Evolutionary conservation across 2,113 vertebrate genomes (phyloP).

Genomic region (Gopherus flavomarginatus): DNA sequence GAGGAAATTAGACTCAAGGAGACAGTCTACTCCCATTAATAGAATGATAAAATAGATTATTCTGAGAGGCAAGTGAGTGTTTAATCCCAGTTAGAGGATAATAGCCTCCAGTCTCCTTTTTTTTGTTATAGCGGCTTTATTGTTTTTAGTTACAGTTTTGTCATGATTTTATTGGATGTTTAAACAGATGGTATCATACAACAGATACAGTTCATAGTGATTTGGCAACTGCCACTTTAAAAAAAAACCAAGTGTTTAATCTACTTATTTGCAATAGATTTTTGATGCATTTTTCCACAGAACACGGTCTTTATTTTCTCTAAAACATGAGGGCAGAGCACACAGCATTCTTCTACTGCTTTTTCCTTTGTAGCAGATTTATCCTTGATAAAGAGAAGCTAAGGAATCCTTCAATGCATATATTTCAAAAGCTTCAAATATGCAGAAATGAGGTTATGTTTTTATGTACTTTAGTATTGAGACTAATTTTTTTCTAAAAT

Average conservation of each 20-base stretch:
- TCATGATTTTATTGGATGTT: neutral
- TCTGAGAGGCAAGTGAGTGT: neutral
- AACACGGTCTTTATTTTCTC: neutral
- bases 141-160: neutral
- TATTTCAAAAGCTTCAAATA: slow-evolving; percentile 3
- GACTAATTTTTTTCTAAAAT: neutral
- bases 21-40: neutral
- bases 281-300: neutral
- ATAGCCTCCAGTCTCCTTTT: neutral
- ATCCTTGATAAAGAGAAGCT: neutral
- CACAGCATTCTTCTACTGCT: neutral
- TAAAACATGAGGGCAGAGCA: neutral
- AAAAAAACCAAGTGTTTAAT: neutral
- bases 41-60: neutral
- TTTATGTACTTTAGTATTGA: neutral
- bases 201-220: neutral
- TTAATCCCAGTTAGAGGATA: neutral
- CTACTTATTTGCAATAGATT: neutral
- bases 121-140: neutral
- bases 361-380: neutral
- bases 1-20: neutral
- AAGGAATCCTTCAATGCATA: neutral
- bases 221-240: neutral
- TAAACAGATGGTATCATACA: neutral
- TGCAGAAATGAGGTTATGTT: neutral